These are phyloP conservation scores for Megastigmus dorsalis DNA, from an alignment of 2,888 invertebrate species.

Conservation along the genomic window DNA sequence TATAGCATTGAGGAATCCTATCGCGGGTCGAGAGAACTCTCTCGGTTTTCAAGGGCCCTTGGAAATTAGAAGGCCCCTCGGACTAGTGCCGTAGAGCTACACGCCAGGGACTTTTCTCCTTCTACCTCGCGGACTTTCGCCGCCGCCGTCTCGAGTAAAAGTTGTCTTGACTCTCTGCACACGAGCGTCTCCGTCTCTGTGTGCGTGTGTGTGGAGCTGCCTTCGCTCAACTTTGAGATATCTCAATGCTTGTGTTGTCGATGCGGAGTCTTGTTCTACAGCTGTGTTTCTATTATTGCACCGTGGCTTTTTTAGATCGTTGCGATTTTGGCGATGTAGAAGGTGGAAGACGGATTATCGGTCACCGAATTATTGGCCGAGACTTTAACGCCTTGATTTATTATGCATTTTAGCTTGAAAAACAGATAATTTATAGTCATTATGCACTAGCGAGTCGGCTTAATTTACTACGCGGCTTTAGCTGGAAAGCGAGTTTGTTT, in stretches of 20 bases:
- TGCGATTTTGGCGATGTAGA: too few species aligned
- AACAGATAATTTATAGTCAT: too few species aligned
- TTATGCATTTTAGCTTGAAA: too few species aligned
- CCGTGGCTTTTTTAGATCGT: too few species aligned
- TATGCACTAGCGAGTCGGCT: too few species aligned
- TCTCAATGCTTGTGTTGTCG: not conserved
- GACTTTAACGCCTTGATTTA: too few species aligned
- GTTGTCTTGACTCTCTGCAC: not conserved
- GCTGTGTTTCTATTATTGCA: too few species aligned
- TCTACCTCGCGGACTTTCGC: constrained; percentile 20
- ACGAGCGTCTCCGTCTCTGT: not conserved
- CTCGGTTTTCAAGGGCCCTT: constrained; percentile 36
- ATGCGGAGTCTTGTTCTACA: not conserved
- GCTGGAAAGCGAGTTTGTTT: too few species aligned
- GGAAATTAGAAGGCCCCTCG: constrained; percentile 30
- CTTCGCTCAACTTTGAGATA: not conserved
- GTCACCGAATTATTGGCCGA: too few species aligned
- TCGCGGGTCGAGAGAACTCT: not conserved
- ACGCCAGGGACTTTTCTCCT: constrained; percentile 5
- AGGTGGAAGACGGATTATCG: too few species aligned
- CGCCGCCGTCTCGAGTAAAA: constrained; percentile 23
- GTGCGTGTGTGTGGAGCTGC: not conserved
- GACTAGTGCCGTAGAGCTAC: not conserved
- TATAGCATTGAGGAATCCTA: not conserved
- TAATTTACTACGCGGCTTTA: too few species aligned